phyloP scores from a whole-genome alignment of 2,113 vertebrate genomes.

The Tyto alba region DNA sequence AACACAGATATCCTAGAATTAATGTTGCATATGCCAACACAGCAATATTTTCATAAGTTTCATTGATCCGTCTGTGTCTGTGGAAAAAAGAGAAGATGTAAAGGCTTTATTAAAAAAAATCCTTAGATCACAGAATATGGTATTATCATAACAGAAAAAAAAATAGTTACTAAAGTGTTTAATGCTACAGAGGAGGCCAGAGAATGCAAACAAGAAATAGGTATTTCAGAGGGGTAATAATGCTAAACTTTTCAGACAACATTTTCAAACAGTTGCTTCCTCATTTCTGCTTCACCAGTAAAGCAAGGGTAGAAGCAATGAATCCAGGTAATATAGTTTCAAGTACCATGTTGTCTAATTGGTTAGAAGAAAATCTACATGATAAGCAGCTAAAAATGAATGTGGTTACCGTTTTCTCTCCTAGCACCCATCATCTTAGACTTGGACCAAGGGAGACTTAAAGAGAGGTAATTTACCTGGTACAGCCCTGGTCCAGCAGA shows the following conservation, averaged over 20 bases:
- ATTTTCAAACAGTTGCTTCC: background rate
- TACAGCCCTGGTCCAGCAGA: background rate
- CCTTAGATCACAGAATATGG: background rate
- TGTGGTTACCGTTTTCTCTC: rapidly evolving
- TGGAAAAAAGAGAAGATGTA: background rate
- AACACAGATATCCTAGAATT: background rate
- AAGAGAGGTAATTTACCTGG: background rate
- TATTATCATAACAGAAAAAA: background rate
- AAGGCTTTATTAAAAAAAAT: background rate
- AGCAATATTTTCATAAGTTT: background rate
- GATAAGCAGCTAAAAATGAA: background rate
- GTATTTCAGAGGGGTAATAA: background rate
- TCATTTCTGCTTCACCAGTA: background rate
- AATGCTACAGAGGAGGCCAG: background rate
- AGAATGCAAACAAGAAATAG: background rate
- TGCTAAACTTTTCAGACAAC: background rate
- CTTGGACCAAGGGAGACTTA: background rate
- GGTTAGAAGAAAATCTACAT: background rate
- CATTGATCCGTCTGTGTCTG: background rate
- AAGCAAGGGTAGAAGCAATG: background rate
- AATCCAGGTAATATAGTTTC: background rate
- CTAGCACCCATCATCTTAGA: background rate
- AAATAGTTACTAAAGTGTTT: background rate
- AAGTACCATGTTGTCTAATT: background rate
- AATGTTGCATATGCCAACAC: background rate